Base-by-base conservation (phyloP, 2,113 vertebrate genomes). In the Clinocottus analis region DNA sequence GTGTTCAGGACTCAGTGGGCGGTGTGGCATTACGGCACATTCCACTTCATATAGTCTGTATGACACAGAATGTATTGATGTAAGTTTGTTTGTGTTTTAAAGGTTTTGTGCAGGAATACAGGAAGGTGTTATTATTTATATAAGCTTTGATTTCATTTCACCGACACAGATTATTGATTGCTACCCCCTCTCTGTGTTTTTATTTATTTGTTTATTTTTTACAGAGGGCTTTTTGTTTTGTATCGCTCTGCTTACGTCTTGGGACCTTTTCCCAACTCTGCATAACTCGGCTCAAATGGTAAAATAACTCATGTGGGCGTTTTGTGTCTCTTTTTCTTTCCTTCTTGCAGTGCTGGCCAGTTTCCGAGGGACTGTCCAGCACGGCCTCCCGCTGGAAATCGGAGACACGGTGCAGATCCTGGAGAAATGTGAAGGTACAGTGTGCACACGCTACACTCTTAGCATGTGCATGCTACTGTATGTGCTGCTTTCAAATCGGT, bases 391-490 rank as follows among this genome's bases (percentile, higher is more conserved):
- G 0, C 81, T 99, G 91, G 98, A 99, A 93, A 99, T 99, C 56
- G 98, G 98, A 85, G 98, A 99, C 88, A 99, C 98, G 0, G 98
- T 99, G 91, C 98, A 99, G 94, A 97, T 99, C 90, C 91, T 99
- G 90, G 98, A 99, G 92, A 98, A 98, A 94, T 99, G 96, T 80
- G 97, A 99, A 93, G 97, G 98, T 99, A 93, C 2, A 91, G 90
- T 89, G 33, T 55, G n/a, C 66, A 72, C 55, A 25, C 1, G 3
- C 3, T 11, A 10, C 29, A 35, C 37, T 7, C 7, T 3, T 58
- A 13, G 1, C 63, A 17, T 3, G 1, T 21, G 16, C 19, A 6
- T 8, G 35, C 12, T 21, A 13, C 39, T 9, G 8, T 41, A 4
- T 14, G 5, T 14, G 35, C 10, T 23, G 23, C 41, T 25, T 61